Base-by-base conservation (phyloP, 2,797 vertebrate genomes). In the Zenarchopterus dispar region DNA sequence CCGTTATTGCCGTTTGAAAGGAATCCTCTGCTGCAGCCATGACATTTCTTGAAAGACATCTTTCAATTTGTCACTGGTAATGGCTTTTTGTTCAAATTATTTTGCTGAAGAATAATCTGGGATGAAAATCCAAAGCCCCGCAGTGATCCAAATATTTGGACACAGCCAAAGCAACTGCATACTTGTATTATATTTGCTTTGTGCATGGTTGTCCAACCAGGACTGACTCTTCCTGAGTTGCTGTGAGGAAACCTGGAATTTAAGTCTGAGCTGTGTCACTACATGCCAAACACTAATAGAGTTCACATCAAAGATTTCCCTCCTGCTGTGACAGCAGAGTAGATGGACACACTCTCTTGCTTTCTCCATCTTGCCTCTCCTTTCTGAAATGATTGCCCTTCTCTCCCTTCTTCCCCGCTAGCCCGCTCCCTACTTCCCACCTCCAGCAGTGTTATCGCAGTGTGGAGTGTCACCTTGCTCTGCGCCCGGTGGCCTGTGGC, bases 401-500 rank as follows among this genome's bases (percentile, higher is more conserved):
- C 50, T 13, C 50, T 64, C 19, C 49, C 48, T 52, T 46, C 45
- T 22, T 62, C 23, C 47, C 24, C 43, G 45, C 19, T 33, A 22
- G 55, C 33, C 53, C 48, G 48, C 57, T 70, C 22, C 47, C 31
- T 26, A 16, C 52, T 64, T 77, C 67, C 60, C 56, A 77, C 81
- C 81, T 81, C 59, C 67, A 44, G 67, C 52, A 53, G 62, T 58
- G 79, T 56, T 63, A 68, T 63, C 63, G 77, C 45, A 24, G 28
- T 56, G 59, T 70, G 75, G 76, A 77, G 84, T 85, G 88, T 89
- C 88, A 89, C 86, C 86, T 89, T 89, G 84, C 73, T 80, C 76
- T 47, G 67, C 19, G 54, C 67, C 75, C 60, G 70, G 56, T 52
- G 72, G 81, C 83, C 73, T 71, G 75, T 78, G 78, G 81, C 84